Evolutionary conservation across 2,888 invertebrate genomes (phyloP).

Genomic region (Drosophila formosana): DNA sequence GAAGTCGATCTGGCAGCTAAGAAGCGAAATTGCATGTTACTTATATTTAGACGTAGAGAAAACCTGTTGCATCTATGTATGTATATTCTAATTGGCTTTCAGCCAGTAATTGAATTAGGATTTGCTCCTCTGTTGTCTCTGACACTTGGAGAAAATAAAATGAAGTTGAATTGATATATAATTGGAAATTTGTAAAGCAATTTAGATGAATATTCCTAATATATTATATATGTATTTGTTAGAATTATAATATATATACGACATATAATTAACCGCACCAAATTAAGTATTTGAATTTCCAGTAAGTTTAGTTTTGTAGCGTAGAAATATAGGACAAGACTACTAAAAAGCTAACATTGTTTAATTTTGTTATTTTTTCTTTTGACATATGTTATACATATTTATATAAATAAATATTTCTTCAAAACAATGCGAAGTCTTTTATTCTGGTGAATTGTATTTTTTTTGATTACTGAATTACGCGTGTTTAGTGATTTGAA

Average conservation of each 20-base stretch:
- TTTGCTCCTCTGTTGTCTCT: background rate
- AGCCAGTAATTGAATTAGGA: background rate
- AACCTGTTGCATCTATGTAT: background rate
- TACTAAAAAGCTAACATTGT: background rate
- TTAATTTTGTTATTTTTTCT: background rate
- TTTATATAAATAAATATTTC: background rate
- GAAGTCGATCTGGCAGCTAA: background rate
- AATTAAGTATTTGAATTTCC: background rate
- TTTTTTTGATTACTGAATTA: background rate
- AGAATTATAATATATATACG: too few species aligned
- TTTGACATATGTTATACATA: background rate
- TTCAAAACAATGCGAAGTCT: background rate
- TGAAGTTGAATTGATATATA: too few species aligned
- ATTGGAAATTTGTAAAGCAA: too few species aligned
- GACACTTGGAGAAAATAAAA: background rate
- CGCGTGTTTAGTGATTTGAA: background rate
- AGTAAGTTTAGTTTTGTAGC: background rate
- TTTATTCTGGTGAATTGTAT: background rate
- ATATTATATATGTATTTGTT: too few species aligned
- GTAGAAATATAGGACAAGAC: constrained; percentile 2
- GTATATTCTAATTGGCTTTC: background rate
- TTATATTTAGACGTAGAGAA: background rate
- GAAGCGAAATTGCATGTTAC: background rate
- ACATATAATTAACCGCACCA: background rate
- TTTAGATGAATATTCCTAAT: too few species aligned